Base-by-base conservation (phyloP, 2,888 invertebrate genomes). In the Metellina segmentata region DNA sequence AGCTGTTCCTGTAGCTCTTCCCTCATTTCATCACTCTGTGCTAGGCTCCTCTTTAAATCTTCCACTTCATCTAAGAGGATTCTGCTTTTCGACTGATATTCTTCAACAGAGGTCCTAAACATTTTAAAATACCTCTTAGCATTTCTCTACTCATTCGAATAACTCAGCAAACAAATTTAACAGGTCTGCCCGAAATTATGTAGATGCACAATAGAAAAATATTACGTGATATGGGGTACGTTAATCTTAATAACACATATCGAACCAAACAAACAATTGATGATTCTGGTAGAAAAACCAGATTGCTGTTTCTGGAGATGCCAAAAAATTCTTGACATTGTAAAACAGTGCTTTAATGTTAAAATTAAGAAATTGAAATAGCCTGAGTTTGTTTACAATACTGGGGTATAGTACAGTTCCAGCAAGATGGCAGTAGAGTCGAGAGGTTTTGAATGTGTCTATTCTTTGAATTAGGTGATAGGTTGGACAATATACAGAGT, bases 21-120 rank as follows among this genome's bases (percentile, higher is more conserved):
- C 7, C 53, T 19, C n/a, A 49, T 69, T 7, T 8, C 51, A 53
- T 91, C 87, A 7, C 49, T 51, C 13, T 83, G 70, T 7, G 53
- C 61, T 34, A 91, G 51, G 16, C 8, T 91, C 19, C 51, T 78
- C 77, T 71, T 78, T 6, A 87, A 19, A 48, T 82, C 87, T 79
- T 82, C 72, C 13, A 87, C 51, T 87, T 91, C 87, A 78, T 82
- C 49, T 61, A 70, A 11, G 7, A 91, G 72, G 6, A 51, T 20
- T 86, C 82, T 85, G 49, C 77, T 91, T 70, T 91, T 91, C 16
- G 71, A 11, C 52, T 81, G 52, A 75, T 81, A 91, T 52, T 82
- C 86, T 48, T 82, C 86, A 16, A 69, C 77, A 8, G 69, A 71
- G 82, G 74, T 69, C 52, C 90, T 91, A 53, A 0, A 86, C 34